These are phyloP conservation scores for Halesus radiatus DNA, from an alignment of 1,140 invertebrate genomes.

Conservation along the genomic window DNA sequence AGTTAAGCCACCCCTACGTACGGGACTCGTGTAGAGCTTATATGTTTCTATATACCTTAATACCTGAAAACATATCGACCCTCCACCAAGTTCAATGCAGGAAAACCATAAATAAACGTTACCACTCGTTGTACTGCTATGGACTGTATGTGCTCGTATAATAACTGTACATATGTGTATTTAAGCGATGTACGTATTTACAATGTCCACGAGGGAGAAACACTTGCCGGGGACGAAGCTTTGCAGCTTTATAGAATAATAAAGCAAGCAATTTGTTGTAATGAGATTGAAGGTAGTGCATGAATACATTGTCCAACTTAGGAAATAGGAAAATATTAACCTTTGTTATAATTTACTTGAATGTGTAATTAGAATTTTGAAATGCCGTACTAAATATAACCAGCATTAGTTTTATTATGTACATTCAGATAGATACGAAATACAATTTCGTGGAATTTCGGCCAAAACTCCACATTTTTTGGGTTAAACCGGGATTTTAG, in stretches of 20 bases:
- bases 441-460: too few relatives aligned
- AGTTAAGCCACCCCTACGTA: conserved; percentile 18
- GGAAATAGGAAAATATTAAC: too few relatives aligned
- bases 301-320: too few relatives aligned
- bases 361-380: too few relatives aligned
- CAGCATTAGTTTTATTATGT: too few relatives aligned
- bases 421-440: too few relatives aligned
- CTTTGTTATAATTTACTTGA: too few relatives aligned
- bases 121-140: background rate
- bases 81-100: conserved; percentile 62
- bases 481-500: too few relatives aligned
- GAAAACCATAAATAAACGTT: conserved; percentile 66
- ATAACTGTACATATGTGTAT: background rate
- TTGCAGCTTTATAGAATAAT: background rate
- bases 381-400: too few relatives aligned
- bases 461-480: too few relatives aligned
- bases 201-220: background rate
- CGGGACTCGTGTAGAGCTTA: conserved; percentile 36
- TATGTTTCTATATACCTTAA: conserved; percentile 58
- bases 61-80: conserved; percentile 64
- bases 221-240: background rate
- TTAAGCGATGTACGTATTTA: background rate
- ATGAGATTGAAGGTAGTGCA: too few relatives aligned
- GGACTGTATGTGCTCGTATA: background rate
- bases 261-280: too few relatives aligned